These are phyloP conservation scores for Endotricha flammealis DNA, from an alignment of 2,888 invertebrate species.

Conservation along the genomic window DNA sequence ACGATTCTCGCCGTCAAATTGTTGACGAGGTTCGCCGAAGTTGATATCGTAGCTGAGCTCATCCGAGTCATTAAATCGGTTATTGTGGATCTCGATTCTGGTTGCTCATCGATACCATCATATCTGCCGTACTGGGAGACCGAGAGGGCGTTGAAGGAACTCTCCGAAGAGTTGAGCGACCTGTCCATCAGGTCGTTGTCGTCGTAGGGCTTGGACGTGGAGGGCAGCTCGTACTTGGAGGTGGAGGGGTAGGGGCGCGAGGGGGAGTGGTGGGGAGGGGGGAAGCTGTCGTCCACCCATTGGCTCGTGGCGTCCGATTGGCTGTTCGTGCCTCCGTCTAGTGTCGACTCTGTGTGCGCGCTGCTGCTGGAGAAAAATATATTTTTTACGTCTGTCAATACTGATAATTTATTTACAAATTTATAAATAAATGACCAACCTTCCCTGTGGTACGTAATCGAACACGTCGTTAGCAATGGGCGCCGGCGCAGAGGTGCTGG, in stretches of 20 bases:
- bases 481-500: slow-evolving; percentile 51
- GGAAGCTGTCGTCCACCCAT: slow-evolving; percentile 76
- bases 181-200: slow-evolving; percentile 60
- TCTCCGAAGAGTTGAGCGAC: slow-evolving; percentile 66
- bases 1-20: slow-evolving; percentile 55
- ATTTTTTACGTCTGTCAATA: not conserved
- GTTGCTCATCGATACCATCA: slow-evolving; percentile 24
- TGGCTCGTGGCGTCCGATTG: slow-evolving; percentile 70
- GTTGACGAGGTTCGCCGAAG: slow-evolving; percentile 52
- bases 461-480: slow-evolving; percentile 51
- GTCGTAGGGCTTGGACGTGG: slow-evolving; percentile 59
- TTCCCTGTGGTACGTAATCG: slow-evolving; percentile 50
- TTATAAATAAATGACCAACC: slow-evolving; percentile 36
- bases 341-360: slow-evolving; percentile 50
- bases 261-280: slow-evolving; percentile 51
- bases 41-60: slow-evolving; percentile 61
- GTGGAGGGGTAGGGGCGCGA: slow-evolving; percentile 45
- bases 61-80: slow-evolving; percentile 65
- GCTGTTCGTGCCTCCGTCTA: slow-evolving; percentile 45
- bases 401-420: no score
- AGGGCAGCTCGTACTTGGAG: slow-evolving; percentile 53
- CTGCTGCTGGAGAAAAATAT: slow-evolving; percentile 29
- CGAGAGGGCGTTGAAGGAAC: slow-evolving; percentile 62
- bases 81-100: slow-evolving; percentile 40
- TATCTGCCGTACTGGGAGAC: slow-evolving; percentile 58